Conservation (phyloP, 2,797 vertebrate species). For the Adrianichthys oophorus region DNA sequence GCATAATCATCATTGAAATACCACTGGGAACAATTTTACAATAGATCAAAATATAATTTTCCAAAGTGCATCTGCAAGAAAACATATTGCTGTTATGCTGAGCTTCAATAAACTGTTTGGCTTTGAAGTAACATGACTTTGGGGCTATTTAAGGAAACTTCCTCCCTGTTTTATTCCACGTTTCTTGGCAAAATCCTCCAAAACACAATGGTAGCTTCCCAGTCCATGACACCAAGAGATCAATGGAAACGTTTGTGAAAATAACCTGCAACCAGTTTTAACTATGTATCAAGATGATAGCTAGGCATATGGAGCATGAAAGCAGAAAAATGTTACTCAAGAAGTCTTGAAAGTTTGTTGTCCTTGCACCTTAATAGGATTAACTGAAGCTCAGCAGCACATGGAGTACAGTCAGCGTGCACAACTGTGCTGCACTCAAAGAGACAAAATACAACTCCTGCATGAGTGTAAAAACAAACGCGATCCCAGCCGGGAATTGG, state of each 20-base stretch:
- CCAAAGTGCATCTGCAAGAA: neutral
- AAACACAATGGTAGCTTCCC: neutral
- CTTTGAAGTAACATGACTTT: conserved; percentile 5
- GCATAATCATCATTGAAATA: too few species aligned
- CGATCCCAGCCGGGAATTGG: conserved; percentile 33
- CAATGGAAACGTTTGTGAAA: neutral
- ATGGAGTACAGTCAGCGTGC: neutral
- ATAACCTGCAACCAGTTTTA: conserved; percentile 4
- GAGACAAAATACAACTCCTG: conserved; percentile 9
- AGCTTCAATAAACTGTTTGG: neutral
- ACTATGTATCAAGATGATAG: neutral
- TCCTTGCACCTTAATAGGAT: neutral
- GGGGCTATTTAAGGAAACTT: conserved; percentile 3
- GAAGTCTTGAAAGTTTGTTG: conserved; percentile 1
- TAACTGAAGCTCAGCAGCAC: neutral
- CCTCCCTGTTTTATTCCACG: conserved; percentile 9
- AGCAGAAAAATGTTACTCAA: too few species aligned
- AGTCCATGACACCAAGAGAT: neutral
- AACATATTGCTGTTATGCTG: neutral
- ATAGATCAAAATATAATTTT: too few species aligned
- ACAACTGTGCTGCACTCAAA: conserved; percentile 15
- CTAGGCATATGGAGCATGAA: too few species aligned
- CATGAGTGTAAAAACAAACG: conserved; percentile 17
- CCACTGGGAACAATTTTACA: too few species aligned
- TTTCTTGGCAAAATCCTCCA: conserved; percentile 6